phyloP scores from a whole-genome alignment of 2,797 vertebrate species.

The Gallinago solitaria region DNA sequence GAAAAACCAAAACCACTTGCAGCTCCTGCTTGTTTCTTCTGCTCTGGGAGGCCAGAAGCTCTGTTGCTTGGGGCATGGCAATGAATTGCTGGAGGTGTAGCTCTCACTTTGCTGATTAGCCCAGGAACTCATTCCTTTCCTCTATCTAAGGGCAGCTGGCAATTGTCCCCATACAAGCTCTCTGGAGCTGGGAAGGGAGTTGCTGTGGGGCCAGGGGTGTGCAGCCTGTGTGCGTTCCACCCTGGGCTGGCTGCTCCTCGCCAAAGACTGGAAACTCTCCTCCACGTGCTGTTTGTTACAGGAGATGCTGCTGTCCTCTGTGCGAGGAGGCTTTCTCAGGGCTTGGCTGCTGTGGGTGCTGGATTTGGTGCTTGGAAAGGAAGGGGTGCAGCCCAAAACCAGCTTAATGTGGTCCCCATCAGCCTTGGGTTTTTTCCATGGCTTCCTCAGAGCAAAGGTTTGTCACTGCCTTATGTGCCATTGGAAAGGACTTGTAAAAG shows the following conservation, averaged over 20 bases:
- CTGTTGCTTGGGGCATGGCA: neutral
- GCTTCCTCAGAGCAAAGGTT: neutral
- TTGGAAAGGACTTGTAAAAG: neutral
- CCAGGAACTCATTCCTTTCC: fast-evolving
- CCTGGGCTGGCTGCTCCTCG: neutral
- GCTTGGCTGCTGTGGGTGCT: neutral
- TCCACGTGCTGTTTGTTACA: fast-evolving
- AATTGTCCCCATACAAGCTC: neutral
- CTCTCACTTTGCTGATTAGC: neutral
- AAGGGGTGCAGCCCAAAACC: neutral
- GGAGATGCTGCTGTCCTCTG: neutral
- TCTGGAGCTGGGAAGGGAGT: neutral
- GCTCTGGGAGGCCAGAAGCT: neutral
- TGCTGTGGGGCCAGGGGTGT: neutral
- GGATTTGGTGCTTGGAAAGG: neutral
- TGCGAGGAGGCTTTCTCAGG: neutral
- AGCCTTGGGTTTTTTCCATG: neutral
- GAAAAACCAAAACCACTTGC: fast-evolving
- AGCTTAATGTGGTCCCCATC: fast-evolving
- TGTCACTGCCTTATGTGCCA: neutral
- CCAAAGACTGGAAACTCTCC: fast-evolving
- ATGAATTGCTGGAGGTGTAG: neutral
- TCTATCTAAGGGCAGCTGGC: neutral
- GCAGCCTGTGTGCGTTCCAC: fast-evolving
- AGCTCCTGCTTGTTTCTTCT: neutral